A percentile compares a stretch with the other conserved stretches of the same genome.
Evolutionary conservation across 2,888 invertebrate genomes (phyloP).

Genomic region (Bibio marci): DNA sequence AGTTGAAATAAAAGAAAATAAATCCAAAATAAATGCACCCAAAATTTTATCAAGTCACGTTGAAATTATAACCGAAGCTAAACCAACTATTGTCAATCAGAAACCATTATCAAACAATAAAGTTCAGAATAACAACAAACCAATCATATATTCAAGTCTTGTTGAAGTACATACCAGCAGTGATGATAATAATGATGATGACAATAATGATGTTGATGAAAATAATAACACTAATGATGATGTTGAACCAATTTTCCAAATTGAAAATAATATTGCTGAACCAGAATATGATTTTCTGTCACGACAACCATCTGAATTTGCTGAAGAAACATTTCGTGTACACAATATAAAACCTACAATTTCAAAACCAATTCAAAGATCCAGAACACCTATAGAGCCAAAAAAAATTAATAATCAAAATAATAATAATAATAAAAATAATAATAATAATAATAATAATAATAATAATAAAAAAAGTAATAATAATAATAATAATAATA

Average conservation of each 20-base stretch:
- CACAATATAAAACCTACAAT: constrained; percentile 59
- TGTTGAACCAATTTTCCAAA: constrained; percentile 40
- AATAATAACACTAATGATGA: constrained; percentile 24
- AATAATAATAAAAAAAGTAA: constrained; percentile 32
- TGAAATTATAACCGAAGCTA: constrained; percentile 19
- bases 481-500: constrained; percentile 38
- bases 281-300: constrained; percentile 75
- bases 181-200: constrained; percentile 13
- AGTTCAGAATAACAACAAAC: constrained; percentile 14
- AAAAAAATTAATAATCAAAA: constrained; percentile 20
- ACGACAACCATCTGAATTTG: constrained; percentile 66
- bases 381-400: constrained; percentile 18
- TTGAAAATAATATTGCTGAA: constrained; percentile 58
- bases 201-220: constrained; percentile 14
- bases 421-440: constrained; percentile 34
- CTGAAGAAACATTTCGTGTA: constrained; percentile 71
- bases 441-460: constrained; percentile 29
- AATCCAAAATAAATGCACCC: constrained; percentile 13
- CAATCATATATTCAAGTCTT: constrained; percentile 28
- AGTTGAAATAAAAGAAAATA: constrained; percentile 22
- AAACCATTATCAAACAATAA: constrained; percentile 3
- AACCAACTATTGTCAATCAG: constrained; percentile 12
- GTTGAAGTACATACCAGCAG: constrained; percentile 34
- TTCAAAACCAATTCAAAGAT: constrained; percentile 16
- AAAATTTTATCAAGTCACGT: constrained; percentile 19